Evolutionary conservation across 2,888 invertebrate genomes (phyloP).

Genomic region (Scaptomyza reducta): DNA sequence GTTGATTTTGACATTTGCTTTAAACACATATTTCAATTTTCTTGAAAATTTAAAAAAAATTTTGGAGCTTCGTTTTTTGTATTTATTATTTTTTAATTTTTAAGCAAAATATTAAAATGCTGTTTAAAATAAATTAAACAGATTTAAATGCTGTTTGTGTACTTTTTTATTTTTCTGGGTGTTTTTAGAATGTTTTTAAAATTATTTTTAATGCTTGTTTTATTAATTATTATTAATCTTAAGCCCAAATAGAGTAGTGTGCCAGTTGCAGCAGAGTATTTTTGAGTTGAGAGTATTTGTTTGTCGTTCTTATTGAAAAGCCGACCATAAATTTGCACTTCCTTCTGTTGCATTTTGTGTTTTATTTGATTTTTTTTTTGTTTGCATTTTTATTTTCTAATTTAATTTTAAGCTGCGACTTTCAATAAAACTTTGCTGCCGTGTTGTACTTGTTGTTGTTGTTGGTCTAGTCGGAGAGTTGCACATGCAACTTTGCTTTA

Average conservation of each 20-base stretch:
- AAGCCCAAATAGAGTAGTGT: not conserved
- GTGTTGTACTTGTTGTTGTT: constrained; percentile 37
- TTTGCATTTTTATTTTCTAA: constrained; percentile 61
- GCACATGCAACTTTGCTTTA: constrained; percentile 78
- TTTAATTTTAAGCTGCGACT: constrained; percentile 71
- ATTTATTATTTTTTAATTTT: too few species aligned
- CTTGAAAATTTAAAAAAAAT: too few species aligned
- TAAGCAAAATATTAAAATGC: too few species aligned
- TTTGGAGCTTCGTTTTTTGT: too few species aligned
- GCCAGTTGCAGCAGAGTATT: not conserved
- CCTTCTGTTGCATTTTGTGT: constrained; percentile 38
- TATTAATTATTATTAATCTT: not conserved
- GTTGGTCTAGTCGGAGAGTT: constrained; percentile 26
- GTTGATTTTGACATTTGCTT: too few species aligned
- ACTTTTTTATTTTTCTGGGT: too few species aligned
- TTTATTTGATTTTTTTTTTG: constrained; percentile 17
- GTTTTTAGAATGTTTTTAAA: not conserved
- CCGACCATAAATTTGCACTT: constrained; percentile 35
- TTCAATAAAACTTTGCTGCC: constrained; percentile 61
- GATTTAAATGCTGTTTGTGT: too few species aligned
- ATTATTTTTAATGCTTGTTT: not conserved
- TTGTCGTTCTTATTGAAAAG: constrained; percentile 3
- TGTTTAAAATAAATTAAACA: too few species aligned
- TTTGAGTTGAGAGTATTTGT: constrained; percentile 14
- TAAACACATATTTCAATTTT: too few species aligned